Evolutionary conservation across 2,113 vertebrate genomes (phyloP), one percentile per base, ranked within the genome.

Genomic region (Pluvianellus socialis): DNA sequence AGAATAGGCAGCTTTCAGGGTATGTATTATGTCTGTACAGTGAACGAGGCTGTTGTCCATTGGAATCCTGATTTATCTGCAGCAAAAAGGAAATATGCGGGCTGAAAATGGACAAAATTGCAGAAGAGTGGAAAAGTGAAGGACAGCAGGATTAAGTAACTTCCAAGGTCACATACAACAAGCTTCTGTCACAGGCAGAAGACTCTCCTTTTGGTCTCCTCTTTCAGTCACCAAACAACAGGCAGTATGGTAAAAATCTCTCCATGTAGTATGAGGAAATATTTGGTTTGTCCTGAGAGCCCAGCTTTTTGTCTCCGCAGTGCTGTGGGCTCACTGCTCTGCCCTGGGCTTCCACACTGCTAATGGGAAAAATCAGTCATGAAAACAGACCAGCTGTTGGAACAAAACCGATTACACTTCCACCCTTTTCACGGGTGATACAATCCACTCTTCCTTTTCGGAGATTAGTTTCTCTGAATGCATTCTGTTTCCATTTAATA

Each of bases 371-470:
- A 79, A 59, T 53, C 80, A 63, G 49, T 68, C 40, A n/a, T 30
- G 52, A 74, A 92, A 89, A 63, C 7, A 86, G 61, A 82, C 10
- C 56, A 81, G 79, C 35, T 92, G 55, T 28, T 93, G 79, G 68
- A 94, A 79, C 17, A 42, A 59, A 75, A 40, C 19, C 2, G 6
- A 32, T 27, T 79, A 42, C 27, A 44, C 52, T 84, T 74, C 83
- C 44, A 55, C 38, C 35, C 61, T 63, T 90, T 50, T 70, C 92
- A 89, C 1, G 7, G 13, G 47, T 95, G 83, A 92, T 56, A 94
- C 44, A 95, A 91, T 35, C 81, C 88, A 96, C 68, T 89, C 95
- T 79, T 68, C 84, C 65, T 63, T 91, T 79, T 61, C 80, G 80
- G 35, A 90, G 73, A 79, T 92, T 79, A 86, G 19, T 87, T 79